These are phyloP conservation scores for Diacarnus erythraeanus DNA, from an alignment of 37 sponge, comb jelly and placozoan genomes.

Conservation along the genomic window DNA sequence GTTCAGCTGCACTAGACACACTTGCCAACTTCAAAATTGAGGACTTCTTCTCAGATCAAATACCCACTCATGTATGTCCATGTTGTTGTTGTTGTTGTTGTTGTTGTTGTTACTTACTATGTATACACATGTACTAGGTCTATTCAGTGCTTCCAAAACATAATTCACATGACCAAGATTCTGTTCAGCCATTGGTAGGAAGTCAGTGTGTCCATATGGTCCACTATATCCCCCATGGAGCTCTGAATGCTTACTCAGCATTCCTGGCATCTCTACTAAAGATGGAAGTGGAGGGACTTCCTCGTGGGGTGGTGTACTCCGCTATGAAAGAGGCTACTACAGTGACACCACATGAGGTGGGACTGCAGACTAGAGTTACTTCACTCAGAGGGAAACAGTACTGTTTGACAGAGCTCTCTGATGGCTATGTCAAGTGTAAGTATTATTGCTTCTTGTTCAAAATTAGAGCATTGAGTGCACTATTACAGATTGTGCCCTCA, in stretches of 20 bases:
- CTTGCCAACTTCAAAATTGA: constrained; percentile 16
- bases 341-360: background rate
- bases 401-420: background rate
- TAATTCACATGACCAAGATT: constrained; percentile 10
- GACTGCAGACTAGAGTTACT: background rate
- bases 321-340: constrained; percentile 15
- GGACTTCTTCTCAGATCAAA: constrained; percentile 19
- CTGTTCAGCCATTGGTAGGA: constrained; percentile 13
- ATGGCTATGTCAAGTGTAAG: constrained; percentile 1
- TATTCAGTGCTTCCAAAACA: background rate
- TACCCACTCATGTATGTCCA: constrained; percentile 16
- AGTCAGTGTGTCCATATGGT: constrained; percentile 26
- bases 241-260: background rate
- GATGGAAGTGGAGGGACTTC: constrained; percentile 12
- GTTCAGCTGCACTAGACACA: constrained; percentile 26
- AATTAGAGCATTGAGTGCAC: too few species aligned
- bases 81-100: too few species aligned
- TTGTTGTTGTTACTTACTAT: too few species aligned
- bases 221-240: constrained; percentile 15
- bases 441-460: background rate
- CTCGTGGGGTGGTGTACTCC: constrained; percentile 26
- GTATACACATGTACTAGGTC: too few species aligned
- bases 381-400: background rate
- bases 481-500: background rate
- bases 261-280: constrained; percentile 21